Base-by-base conservation (phyloP, 2,888 invertebrate genomes). In the Acheta domesticus region DNA sequence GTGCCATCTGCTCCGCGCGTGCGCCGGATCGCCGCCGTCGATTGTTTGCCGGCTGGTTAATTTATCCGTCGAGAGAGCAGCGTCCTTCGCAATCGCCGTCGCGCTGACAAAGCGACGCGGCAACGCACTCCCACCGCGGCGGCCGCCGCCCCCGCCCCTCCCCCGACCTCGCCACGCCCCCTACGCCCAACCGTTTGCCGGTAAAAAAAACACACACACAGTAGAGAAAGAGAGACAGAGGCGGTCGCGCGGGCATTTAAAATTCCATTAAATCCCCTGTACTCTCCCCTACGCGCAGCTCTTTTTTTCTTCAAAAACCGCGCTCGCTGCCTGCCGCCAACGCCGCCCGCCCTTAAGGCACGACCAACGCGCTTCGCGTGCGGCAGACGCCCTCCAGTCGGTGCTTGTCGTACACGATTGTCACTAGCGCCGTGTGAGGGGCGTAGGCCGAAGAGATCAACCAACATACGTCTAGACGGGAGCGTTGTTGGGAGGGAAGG, bases 1-100 rank as follows among this genome's bases (percentile, higher is more conserved):
- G 36, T 36, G 36, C 36, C 36, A 36, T 36, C 36, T 36, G 36
- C 36, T 8, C 36, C 5, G 36, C 5, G 36, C 36, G 36, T 8
- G 36, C 36, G 36, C 36, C 36, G 62, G 62, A 62, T 19, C 62
- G 62, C 62, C 62, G n/a, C n/a, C 62, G 62, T 62, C n/a, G 62
- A 62, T 62, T 62, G 62, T 62, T 62, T 62, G 62, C 62, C 62
- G 62, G 16, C 62, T 62, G n/a, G 62, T 62, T 62, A 62, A 62
- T 62, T 62, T n/a, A 62, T 62, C 62, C n/a, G n/a, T n/a, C 62
- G 12, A 62, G 62, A 62, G 62, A 62, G 62, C 62, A 62, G 62
- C 62, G 62, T 19, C 62, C 62, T 19, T 14, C 16, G 62, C 62
- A 12, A 62, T 62, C 62, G 62, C 62, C 62, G n/a, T n/a, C 62